These are phyloP conservation scores for Alexandromys fortis DNA, from an alignment of 2,113 vertebrate species.

Conservation along the genomic window DNA sequence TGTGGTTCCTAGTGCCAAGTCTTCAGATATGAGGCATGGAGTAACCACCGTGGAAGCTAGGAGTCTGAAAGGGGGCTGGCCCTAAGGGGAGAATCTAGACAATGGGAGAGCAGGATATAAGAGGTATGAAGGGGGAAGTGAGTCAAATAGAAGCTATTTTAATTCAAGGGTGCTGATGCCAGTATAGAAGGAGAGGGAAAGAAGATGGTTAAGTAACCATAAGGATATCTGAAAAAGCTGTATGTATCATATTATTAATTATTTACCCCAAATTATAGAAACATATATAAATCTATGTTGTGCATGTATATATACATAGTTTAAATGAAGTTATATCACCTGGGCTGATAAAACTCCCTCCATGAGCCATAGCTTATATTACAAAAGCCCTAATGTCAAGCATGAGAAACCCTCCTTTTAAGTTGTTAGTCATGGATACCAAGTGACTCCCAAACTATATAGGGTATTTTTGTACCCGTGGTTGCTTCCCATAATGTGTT, in stretches of 20 bases:
- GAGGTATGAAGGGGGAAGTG: not conserved
- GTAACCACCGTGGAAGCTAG: not conserved
- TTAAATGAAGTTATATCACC: not conserved
- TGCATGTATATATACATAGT: not conserved
- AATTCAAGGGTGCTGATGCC: not conserved
- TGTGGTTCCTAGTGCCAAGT: not conserved
- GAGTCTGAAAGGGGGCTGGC: not conserved
- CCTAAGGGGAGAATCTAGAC: not conserved
- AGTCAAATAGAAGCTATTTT: not conserved
- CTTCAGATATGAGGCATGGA: not conserved
- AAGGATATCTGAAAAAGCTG: not conserved
- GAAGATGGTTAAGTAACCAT: not conserved
- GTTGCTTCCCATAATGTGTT: not conserved
- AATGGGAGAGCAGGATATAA: not conserved
- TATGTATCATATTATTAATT: not conserved
- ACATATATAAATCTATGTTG: not conserved
- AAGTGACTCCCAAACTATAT: not conserved
- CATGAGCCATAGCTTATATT: not conserved
- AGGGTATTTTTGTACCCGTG: not conserved
- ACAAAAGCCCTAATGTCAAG: not conserved
- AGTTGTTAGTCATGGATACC: not conserved
- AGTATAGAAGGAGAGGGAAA: not conserved
- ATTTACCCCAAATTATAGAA: not conserved
- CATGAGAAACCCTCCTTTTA: not conserved
- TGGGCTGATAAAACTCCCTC: not conserved